Evolutionary conservation across 2,113 vertebrate species (phyloP).

Genomic region (Phyllostomus hastatus): DNA sequence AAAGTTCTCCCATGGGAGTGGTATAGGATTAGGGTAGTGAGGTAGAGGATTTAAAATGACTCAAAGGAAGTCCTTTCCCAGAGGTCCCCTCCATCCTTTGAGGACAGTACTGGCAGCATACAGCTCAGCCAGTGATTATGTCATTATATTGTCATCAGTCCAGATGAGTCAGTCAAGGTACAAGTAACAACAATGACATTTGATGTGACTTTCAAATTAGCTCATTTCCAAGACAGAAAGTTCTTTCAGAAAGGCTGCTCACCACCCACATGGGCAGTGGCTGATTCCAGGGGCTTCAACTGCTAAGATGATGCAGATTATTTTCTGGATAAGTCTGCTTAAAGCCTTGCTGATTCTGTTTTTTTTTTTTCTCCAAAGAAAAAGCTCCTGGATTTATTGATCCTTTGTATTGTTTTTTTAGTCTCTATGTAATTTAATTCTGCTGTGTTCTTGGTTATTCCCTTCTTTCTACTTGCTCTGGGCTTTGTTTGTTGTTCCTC

Average conservation of each 20-base stretch:
- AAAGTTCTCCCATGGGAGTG: background rate
- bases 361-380: too few species aligned
- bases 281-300: background rate
- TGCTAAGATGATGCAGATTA: background rate
- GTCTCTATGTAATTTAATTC: too few species aligned
- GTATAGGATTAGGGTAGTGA: background rate
- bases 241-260: background rate
- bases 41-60: background rate
- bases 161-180: background rate
- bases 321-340: background rate
- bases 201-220: constrained; percentile 32
- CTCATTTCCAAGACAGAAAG: constrained; percentile 13
- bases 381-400: too few species aligned
- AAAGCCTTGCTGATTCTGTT: too few species aligned
- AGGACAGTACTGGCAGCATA: background rate
- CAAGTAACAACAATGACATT: background rate
- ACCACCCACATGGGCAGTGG: background rate
- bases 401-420: too few species aligned
- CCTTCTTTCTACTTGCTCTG: too few species aligned
- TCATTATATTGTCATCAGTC: background rate
- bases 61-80: background rate
- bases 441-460: too few species aligned
- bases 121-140: background rate
- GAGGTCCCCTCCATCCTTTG: background rate
- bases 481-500: too few species aligned